These are phyloP conservation scores for Epinephelus coioides DNA, from an alignment of 2,797 vertebrate species.

Conservation along the genomic window DNA sequence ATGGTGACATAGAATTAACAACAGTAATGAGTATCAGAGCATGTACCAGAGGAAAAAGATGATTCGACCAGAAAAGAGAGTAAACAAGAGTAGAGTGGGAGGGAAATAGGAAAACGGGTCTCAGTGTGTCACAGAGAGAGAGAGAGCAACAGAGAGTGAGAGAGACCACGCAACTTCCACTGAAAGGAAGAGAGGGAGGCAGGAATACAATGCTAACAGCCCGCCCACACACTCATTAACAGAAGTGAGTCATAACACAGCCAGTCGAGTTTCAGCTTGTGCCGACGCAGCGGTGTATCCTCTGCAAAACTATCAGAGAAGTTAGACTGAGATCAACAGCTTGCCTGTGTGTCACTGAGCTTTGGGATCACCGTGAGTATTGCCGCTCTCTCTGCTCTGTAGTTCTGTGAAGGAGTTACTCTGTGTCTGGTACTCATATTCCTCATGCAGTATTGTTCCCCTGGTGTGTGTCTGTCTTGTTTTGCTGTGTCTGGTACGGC, in stretches of 20 bases:
- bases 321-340: constrained; percentile 16
- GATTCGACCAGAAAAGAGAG: neutral
- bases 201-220: constrained; percentile 32
- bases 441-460: constrained; percentile 24
- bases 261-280: constrained; percentile 56
- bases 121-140: neutral
- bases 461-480: neutral
- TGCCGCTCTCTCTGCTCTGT: constrained; percentile 36
- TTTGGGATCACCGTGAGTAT: constrained; percentile 62
- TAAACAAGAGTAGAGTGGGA: constrained; percentile 15
- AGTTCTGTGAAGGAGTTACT: constrained; percentile 29
- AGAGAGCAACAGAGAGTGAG: constrained; percentile 1
- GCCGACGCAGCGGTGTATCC: neutral
- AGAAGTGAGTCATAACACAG: constrained; percentile 74
- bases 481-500: constrained; percentile 28
- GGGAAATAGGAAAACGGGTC: constrained; percentile 1
- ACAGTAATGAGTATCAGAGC: neutral
- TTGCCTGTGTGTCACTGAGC: constrained; percentile 8
- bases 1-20: neutral
- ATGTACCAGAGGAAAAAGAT: neutral
- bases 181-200: constrained; percentile 31
- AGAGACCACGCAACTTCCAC: constrained; percentile 7
- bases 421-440: constrained; percentile 49
- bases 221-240: constrained; percentile 66
- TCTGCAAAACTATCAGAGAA: neutral